Conservation (phyloP, 2,797 vertebrate genomes). For the Urosaurus nigricauda region DNA sequence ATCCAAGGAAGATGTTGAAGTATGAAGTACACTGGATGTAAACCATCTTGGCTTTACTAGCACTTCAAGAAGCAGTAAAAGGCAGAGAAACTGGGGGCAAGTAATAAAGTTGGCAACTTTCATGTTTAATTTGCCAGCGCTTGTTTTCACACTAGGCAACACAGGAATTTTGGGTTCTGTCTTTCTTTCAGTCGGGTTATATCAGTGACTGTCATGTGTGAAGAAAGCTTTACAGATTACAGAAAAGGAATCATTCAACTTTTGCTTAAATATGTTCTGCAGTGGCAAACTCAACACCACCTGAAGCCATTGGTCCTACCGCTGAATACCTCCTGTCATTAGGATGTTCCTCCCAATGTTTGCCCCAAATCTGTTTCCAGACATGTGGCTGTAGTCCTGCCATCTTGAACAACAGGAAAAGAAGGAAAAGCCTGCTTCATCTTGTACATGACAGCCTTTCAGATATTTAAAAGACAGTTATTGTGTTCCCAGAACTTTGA, state of each 20-base stretch:
- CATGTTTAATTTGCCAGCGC: not conserved
- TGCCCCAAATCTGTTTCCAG: not conserved
- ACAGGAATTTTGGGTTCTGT: not conserved
- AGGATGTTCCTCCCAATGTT: not conserved
- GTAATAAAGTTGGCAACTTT: not conserved
- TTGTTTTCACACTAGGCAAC: too few relatives aligned
- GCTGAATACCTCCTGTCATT: not conserved
- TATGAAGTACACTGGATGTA: too few relatives aligned
- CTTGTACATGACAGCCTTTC: too few relatives aligned
- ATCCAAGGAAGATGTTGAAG: too few relatives aligned
- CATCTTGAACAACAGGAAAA: not conserved
- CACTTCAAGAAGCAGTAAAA: not conserved
- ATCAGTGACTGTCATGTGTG: not conserved
- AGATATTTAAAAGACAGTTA: too few relatives aligned
- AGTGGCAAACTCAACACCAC: not conserved
- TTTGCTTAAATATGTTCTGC: not conserved
- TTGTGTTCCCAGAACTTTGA: not conserved
- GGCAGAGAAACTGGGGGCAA: not conserved
- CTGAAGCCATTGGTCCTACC: not conserved
- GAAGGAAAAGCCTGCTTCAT: not conserved
- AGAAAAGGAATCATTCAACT: too few relatives aligned
- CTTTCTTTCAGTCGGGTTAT: not conserved
- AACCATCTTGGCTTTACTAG: too few relatives aligned
- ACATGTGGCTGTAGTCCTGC: not conserved
- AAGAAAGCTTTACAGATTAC: not conserved